Evolutionary conservation across 2,888 invertebrate genomes (phyloP).

Genomic region (Fragum whitleyi): DNA sequence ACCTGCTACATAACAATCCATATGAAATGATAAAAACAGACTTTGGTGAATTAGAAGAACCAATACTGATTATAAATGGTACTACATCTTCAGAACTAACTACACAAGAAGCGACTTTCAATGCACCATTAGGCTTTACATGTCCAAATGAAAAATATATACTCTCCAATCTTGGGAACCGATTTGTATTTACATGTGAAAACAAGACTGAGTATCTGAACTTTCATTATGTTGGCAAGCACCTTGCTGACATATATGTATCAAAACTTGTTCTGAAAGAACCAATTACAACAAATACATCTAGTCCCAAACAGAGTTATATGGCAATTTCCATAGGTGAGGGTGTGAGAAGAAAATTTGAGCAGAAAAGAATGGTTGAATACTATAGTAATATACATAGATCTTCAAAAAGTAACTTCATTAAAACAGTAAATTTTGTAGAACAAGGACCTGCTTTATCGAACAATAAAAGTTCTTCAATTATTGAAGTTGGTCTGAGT

Average conservation of each 20-base stretch:
- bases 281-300: neutral
- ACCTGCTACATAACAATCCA: neutral
- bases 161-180: neutral
- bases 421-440: neutral
- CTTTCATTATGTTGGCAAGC: conserved; percentile 38
- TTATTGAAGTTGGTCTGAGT: conserved; percentile 20
- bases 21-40: neutral
- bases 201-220: neutral
- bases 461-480: neutral
- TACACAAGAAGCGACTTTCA: neutral
- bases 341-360: neutral
- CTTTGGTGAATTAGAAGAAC: conserved; percentile 13
- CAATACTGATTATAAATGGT: conserved; percentile 5
- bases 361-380: conserved; percentile 4
- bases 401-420: neutral
- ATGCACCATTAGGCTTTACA: neutral
- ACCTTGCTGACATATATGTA: conserved; percentile 40
- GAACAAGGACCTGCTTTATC: neutral
- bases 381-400: neutral
- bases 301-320: neutral
- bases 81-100: neutral
- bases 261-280: conserved; percentile 26
- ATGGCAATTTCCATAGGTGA: neutral
- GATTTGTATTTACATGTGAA: conserved; percentile 9
- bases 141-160: conserved; percentile 5